Evolutionary conservation across 2,797 vertebrate genomes (phyloP), one percentile per base, ranked within the genome.

Genomic region (Notoglanidium macrostoma): DNA sequence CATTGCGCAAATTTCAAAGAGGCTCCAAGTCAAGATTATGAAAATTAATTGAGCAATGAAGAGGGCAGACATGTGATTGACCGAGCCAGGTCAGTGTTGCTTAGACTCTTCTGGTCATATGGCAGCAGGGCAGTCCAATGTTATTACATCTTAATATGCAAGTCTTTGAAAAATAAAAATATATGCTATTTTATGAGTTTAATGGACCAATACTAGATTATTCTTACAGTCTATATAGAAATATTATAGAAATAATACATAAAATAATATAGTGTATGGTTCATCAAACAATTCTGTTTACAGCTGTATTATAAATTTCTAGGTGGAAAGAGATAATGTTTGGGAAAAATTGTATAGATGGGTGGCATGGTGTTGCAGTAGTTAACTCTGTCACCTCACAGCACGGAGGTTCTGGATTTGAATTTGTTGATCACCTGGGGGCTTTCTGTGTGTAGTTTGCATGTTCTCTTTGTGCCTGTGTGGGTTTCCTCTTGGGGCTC

Each of bases 21-120:
- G n/a, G 12, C 44, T 70, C 65, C 49, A 21, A 65, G 49, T 49
- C 46, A 67, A 83, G 65, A 83, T 83, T 61, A 86, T 70, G 65
- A 83, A 70, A 83, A 83, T 83, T 51, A 67, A 83, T 70, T 83
- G 54, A 83, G 35, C 65, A 83, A 70, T 83, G 63, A 65, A 83
- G 81, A 68, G 81, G 81, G 65, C 65, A 54, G 63, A 68, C n/a
- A 32, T 70, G 46, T 70, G 81, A 70, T 68, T 83, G 81, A 83
- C 81, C 54, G 81, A 83, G 81, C 49, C 81, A 51, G 81, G 81
- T 35, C 81, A 83, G 63, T 1, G 29, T 83, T 70, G 81, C 81
- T 68, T 49, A 70, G 63, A 68, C 29, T 83, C n/a, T 14, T 68
- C 65, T 65, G 26, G 79, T 63, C 2, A 3, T 49, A 6, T 65